phyloP scores from a whole-genome alignment of 2,797 vertebrate genomes.

The Enteromius argenteus region DNA sequence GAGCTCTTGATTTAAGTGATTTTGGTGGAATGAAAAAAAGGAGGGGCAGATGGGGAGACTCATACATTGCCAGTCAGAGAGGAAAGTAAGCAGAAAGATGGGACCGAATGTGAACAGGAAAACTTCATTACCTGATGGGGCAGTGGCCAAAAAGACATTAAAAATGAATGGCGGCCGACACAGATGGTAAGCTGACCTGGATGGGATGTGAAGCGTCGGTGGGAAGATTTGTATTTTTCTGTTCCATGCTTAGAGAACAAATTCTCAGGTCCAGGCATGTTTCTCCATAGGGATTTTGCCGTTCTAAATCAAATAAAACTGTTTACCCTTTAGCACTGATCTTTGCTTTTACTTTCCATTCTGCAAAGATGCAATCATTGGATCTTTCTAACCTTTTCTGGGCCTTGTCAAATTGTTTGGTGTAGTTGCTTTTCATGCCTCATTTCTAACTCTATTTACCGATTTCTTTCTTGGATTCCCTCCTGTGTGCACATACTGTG shows the following conservation, averaged over 20 bases:
- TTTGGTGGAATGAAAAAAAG: constrained; percentile 23
- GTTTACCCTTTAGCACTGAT: constrained; percentile 6
- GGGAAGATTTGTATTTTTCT: constrained; percentile 37
- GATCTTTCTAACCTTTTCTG: constrained; percentile 41
- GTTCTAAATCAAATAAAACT: constrained; percentile 10
- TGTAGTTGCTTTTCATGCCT: constrained; percentile 41
- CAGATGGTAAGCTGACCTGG: constrained; percentile 54
- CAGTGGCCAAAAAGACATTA: constrained; percentile 57
- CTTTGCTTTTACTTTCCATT: neutral
- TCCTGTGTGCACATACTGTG: constrained; percentile 47
- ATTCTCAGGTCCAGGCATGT: constrained; percentile 21
- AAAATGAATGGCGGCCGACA: constrained; percentile 59
- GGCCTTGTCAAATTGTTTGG: constrained; percentile 16
- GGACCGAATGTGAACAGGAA: constrained; percentile 52
- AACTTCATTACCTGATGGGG: constrained; percentile 61
- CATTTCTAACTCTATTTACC: constrained; percentile 40
- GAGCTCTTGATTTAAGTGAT: constrained; percentile 21
- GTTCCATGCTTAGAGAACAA: constrained; percentile 34
- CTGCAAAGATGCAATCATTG: neutral
- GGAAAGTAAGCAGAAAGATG: constrained; percentile 43
- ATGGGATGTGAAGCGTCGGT: constrained; percentile 42
- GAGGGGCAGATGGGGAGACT: neutral
- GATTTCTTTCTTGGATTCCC: constrained; percentile 34
- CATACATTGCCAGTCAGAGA: constrained; percentile 34
- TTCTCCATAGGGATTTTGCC: neutral